phyloP scores from a whole-genome alignment of 1,140 invertebrate genomes.

The Cydia pomonella region DNA sequence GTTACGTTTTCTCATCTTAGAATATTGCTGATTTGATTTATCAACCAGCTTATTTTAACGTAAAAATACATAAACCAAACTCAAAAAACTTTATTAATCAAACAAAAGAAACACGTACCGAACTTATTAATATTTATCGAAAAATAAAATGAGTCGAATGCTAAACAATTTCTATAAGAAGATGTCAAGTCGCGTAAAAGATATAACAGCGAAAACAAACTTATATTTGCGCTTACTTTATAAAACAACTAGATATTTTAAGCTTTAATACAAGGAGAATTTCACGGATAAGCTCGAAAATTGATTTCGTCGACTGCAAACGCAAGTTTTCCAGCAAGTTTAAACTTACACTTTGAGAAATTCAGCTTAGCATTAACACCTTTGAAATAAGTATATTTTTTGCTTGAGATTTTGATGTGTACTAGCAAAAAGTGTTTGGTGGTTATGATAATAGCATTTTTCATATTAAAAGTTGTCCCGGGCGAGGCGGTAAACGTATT shows the following conservation, averaged over 20 bases:
- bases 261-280: slow-evolving; percentile 38
- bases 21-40: slow-evolving; percentile 8
- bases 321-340: slow-evolving; percentile 33
- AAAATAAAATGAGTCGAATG: slow-evolving; percentile 68
- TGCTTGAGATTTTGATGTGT: neutral
- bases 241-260: slow-evolving; percentile 30
- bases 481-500: slow-evolving; percentile 29
- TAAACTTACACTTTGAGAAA: slow-evolving; percentile 3
- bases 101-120: slow-evolving; percentile 56
- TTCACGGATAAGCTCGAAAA: slow-evolving; percentile 33
- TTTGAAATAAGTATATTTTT: slow-evolving; percentile 44
- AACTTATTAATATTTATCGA: slow-evolving; percentile 79
- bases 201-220: slow-evolving; percentile 43
- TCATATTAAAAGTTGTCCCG: slow-evolving; percentile 73
- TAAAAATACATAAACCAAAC: neutral
- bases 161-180: slow-evolving; percentile 73
- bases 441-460: slow-evolving; percentile 76
- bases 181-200: slow-evolving; percentile 67
- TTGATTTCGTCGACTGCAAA: slow-evolving; percentile 20
- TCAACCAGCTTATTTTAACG: neutral
- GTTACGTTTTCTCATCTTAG: neutral
- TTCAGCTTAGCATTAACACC: slow-evolving; percentile 31
- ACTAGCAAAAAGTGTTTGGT: slow-evolving; percentile 36
- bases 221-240: slow-evolving; percentile 35
- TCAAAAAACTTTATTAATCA: slow-evolving; percentile 71